A percentile compares a stretch with the other conserved stretches of the same genome.
These are phyloP conservation scores for Sebastes glaucus DNA, from an alignment of 2,797 vertebrate genomes.

Conservation along the genomic window DNA sequence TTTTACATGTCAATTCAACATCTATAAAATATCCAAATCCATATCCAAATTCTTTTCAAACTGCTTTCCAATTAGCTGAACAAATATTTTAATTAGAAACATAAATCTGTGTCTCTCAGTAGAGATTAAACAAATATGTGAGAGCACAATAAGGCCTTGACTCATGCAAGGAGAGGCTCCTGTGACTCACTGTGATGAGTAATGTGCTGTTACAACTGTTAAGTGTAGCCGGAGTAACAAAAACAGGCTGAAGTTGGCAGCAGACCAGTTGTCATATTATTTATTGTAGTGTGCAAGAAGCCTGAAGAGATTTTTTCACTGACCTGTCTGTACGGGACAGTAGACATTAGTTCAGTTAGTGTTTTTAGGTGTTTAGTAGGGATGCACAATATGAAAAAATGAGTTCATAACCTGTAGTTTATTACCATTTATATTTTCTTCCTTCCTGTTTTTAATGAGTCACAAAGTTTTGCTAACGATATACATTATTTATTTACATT, in stretches of 20 bases:
- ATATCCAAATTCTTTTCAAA: background rate
- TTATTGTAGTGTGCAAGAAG: background rate
- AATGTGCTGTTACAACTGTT: background rate
- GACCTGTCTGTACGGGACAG: background rate
- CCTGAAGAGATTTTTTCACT: background rate
- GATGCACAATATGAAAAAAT: too few species aligned
- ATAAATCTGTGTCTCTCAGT: background rate
- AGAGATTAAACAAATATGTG: background rate
- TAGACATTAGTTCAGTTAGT: background rate
- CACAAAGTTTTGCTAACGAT: background rate
- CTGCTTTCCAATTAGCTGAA: background rate
- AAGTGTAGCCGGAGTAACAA: background rate
- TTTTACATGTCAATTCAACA: background rate
- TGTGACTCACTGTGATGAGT: conserved; percentile 39
- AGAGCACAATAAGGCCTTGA: background rate
- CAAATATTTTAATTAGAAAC: background rate
- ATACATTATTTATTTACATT: background rate
- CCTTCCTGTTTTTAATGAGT: background rate
- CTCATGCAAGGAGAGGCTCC: conserved; percentile 10
- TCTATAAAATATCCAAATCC: background rate
- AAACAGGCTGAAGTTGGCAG: background rate
- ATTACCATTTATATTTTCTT: background rate
- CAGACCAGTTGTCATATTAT: background rate
- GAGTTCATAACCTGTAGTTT: too few species aligned
- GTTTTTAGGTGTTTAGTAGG: background rate